Conservation (phyloP, 2,113 vertebrate genomes). For the Chamaea fasciata region DNA sequence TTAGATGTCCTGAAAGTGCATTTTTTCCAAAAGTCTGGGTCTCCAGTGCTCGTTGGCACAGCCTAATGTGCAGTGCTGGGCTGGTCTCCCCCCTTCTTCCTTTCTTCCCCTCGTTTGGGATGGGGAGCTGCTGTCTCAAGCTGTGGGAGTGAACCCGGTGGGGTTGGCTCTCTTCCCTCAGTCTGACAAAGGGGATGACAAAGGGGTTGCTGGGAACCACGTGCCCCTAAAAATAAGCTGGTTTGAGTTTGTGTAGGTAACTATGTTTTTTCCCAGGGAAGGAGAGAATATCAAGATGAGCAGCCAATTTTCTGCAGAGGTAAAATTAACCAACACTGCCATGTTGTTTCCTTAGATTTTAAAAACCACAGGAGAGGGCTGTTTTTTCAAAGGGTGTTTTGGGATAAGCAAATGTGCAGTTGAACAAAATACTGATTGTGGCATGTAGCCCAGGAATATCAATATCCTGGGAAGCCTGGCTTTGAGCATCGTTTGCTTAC, state of each 20-base stretch:
- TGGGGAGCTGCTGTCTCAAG: neutral
- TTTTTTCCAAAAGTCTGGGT: neutral
- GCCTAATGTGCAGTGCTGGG: rapidly evolving
- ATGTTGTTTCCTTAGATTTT: neutral
- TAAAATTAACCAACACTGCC: neutral
- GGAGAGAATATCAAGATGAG: neutral
- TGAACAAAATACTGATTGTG: neutral
- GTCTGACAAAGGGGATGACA: neutral
- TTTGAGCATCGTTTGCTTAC: neutral
- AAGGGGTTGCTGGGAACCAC: rapidly evolving
- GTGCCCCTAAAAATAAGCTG: neutral
- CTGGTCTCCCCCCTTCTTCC: neutral
- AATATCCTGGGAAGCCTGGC: neutral
- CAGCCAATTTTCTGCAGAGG: neutral
- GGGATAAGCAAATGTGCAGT: neutral
- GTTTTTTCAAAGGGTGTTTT: neutral
- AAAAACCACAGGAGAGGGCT: neutral
- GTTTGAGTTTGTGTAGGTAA: neutral
- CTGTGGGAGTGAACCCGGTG: neutral
- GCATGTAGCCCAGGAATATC: neutral
- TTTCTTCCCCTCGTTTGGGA: neutral
- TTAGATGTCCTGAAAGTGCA: neutral
- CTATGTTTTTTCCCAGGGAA: neutral
- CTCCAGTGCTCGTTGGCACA: neutral
- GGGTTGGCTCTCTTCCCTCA: neutral